Conservation (phyloP, 2,888 invertebrate genomes). For the Torymus auratus region DNA sequence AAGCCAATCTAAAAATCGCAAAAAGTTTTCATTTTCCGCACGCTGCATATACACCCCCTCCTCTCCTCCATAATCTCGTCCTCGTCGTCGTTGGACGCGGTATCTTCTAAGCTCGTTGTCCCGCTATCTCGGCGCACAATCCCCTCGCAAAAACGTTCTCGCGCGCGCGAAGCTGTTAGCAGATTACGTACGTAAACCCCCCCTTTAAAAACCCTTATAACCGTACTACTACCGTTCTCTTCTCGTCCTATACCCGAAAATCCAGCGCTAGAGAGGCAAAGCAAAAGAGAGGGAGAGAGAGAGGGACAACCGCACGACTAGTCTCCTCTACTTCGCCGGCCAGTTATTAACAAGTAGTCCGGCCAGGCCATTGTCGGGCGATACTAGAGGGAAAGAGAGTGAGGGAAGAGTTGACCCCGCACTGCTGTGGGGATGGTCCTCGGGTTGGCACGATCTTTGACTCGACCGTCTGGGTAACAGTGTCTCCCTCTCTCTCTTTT, state of each 20-base stretch:
- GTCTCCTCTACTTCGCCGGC: background rate
- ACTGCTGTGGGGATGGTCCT: no score
- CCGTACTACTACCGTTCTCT: background rate
- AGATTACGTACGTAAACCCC: slow-evolving; percentile 11
- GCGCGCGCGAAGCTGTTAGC: background rate
- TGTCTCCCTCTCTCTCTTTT: slow-evolving; percentile 8
- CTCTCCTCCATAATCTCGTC: no score
- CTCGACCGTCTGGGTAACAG: slow-evolving; percentile 24
- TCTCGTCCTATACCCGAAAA: background rate
- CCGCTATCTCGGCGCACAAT: background rate
- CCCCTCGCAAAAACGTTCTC: slow-evolving; percentile 27
- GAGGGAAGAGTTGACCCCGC: no score
- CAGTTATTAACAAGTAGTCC: slow-evolving; percentile 45
- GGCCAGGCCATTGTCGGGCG: slow-evolving; percentile 10
- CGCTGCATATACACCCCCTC: no score
- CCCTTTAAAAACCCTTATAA: slow-evolving; percentile 21
- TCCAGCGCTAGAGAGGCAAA: background rate
- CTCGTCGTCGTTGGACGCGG: background rate
- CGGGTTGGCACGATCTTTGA: slow-evolving; percentile 30
- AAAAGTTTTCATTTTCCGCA: slow-evolving; percentile 20
- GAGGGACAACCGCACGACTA: no score
- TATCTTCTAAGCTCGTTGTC: slow-evolving; percentile 34
- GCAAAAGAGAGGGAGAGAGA: no score
- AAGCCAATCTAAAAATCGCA: background rate
- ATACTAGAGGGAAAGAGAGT: no score